Evolutionary conservation across 2,888 invertebrate genomes (phyloP).

Genomic region (Chymomyza fuscimana): DNA sequence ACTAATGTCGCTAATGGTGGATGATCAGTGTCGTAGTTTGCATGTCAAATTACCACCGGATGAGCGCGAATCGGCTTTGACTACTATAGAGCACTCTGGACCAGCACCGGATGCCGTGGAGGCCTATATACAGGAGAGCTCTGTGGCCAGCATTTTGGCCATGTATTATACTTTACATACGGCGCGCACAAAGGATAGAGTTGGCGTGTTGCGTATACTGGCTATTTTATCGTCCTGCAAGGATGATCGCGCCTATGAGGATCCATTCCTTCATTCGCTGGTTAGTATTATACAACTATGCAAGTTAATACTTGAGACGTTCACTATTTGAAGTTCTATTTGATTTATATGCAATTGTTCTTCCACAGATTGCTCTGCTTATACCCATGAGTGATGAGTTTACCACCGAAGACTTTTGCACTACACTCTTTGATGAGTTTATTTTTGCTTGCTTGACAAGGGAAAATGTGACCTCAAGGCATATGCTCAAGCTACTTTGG

Average conservation of each 20-base stretch:
- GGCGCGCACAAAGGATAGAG: constrained; percentile 89
- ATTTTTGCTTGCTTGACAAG: constrained; percentile 93
- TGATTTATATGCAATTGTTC: not conserved
- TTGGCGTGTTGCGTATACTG: constrained; percentile 91
- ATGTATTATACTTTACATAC: constrained; percentile 97
- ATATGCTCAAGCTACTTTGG: constrained; percentile 94
- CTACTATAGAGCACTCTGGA: constrained; percentile 95
- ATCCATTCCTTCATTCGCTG: constrained; percentile 95
- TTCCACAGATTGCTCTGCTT: constrained; percentile 83
- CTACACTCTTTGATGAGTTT: constrained; percentile 96
- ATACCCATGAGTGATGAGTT: constrained; percentile 96
- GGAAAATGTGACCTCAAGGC: constrained; percentile 92
- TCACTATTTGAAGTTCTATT: not conserved
- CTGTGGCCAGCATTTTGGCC: constrained; percentile 94
- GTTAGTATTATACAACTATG: constrained; percentile 80
- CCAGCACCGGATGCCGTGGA: constrained; percentile 96
- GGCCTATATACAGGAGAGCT: constrained; percentile 93
- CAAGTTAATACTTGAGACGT: too few relatives aligned
- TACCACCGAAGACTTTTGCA: constrained; percentile 95
- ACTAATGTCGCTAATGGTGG: constrained; percentile 95
- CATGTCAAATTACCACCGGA: constrained; percentile 94
- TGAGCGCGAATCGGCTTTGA: constrained; percentile 94
- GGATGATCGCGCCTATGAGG: constrained; percentile 95
- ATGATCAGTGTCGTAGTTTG: constrained; percentile 90
- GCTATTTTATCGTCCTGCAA: constrained; percentile 94